Base-by-base conservation (phyloP, 2,113 vertebrate species). In the Antigone vipio region DNA sequence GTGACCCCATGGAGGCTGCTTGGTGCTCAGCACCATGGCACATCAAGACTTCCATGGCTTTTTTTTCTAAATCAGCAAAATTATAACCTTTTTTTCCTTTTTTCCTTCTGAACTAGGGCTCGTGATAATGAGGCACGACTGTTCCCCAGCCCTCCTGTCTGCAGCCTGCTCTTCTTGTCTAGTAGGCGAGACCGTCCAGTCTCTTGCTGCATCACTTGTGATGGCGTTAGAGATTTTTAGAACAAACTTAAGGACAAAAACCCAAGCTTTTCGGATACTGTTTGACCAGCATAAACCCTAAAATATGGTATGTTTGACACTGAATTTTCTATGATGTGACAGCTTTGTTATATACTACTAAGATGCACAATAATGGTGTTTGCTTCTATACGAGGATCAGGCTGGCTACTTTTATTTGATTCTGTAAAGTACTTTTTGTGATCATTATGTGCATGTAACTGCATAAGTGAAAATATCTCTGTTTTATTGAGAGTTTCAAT, bases 401-500 rank as follows among this genome's bases (percentile, higher is more conserved):
- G 34, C 63, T 42, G 45, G 73, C 40, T 62, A 60, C 30, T 91
- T 79, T 11, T 23, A 59, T 69, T 74, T 75, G 77, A 64, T 71
- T 83, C 69, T 78, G 27, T 88, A 24, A 92, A 85, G 80, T 58
- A 34, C 76, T 87, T 91, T 94, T 91, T 94, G 50, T 64, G 88
- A 86, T 83, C 60, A 24, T 64, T 56, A 32, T 32, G 56, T 64
- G 90, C 67, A 3, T 80, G 1, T 45, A 90, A 62, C 52, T 53
- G 79, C 77, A 67, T 11, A 38, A 58, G 59, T 67, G 34, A 85
- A 93, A 91, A 77, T 72, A 67, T 11, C 82, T 82, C 34, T 86
- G 45, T 81, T 94, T 90, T 86, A 84, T 78, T 74, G 74, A 42
- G 72, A 83, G 64, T 89, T 95, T 95, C 91, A 89, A 58, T 93